Conservation (phyloP, 2,888 invertebrate genomes). For the Caradrina clavipalpis region DNA sequence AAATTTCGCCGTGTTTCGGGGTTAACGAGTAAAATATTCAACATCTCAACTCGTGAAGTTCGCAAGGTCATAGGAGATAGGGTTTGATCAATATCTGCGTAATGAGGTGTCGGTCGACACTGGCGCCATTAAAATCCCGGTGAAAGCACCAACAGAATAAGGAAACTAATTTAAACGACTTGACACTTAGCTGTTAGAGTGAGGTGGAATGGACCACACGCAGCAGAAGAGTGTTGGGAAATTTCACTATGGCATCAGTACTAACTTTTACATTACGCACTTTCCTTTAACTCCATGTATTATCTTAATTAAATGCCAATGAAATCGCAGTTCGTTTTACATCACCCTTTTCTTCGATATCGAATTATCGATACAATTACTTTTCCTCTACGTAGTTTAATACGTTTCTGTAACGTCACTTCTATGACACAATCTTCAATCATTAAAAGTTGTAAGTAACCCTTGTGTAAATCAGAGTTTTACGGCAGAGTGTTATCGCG, state of each 20-base stretch:
- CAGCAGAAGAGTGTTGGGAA: conserved; percentile 53
- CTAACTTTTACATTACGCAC: conserved; percentile 31
- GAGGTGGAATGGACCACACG: conserved; percentile 73
- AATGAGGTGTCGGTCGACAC: conserved; percentile 79
- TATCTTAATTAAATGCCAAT: conserved; percentile 31
- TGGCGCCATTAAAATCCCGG: conserved; percentile 82
- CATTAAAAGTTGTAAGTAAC: conserved; percentile 73
- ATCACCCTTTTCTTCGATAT: conserved; percentile 43
- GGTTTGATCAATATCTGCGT: conserved; percentile 83
- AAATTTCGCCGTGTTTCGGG: conserved; percentile 57
- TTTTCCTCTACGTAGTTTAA: conserved; percentile 38
- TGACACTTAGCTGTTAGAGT: conserved; percentile 68
- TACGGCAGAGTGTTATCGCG: conserved; percentile 75
- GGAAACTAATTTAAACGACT: conserved; percentile 83
- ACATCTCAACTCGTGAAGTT: conserved; percentile 77
- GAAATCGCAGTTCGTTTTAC: conserved; percentile 23
- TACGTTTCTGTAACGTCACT: conserved; percentile 56
- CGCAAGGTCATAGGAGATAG: conserved; percentile 77
- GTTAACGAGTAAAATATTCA: conserved; percentile 74
- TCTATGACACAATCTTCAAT: conserved; percentile 52
- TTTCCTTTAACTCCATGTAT: conserved; percentile 30
- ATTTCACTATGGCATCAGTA: conserved; percentile 45
- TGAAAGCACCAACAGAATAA: conserved; percentile 75
- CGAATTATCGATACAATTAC: conserved; percentile 44
- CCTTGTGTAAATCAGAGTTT: conserved; percentile 76